These are phyloP conservation scores for Octonoba sinensis DNA, from an alignment of 2,888 invertebrate genomes.

Conservation along the genomic window DNA sequence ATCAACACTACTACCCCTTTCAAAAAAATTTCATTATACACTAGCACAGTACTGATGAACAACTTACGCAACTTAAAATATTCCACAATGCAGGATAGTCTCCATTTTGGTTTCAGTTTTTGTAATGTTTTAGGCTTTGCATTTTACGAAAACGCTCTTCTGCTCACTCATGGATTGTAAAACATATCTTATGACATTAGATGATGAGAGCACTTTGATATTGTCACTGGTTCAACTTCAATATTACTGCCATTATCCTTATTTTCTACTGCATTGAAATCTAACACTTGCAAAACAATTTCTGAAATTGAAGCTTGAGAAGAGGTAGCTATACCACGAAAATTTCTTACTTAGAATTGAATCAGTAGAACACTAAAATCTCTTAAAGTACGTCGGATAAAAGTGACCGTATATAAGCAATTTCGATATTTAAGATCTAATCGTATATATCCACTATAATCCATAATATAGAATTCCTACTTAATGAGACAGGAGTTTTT, in stretches of 20 bases:
- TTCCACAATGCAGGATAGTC: neutral
- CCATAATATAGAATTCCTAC: neutral
- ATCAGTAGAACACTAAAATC: neutral
- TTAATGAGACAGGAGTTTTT: neutral
- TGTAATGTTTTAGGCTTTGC: neutral
- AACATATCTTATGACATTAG: neutral
- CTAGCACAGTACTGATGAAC: too few species aligned
- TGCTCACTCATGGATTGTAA: neutral
- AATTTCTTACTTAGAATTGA: too few species aligned
- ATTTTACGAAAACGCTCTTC: neutral
- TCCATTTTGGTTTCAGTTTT: neutral
- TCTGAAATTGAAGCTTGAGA: too few species aligned
- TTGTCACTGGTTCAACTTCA: neutral
- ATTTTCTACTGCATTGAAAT: neutral
- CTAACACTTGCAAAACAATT: neutral
- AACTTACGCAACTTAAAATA: neutral
- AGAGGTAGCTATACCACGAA: too few species aligned
- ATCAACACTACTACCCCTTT: too few species aligned
- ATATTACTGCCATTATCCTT: neutral
- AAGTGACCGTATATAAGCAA: neutral
- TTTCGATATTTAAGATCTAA: neutral
- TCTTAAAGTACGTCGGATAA: neutral
- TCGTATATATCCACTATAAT: neutral
- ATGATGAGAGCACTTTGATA: neutral
- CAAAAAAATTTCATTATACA: too few species aligned